These are phyloP conservation scores for Acanthiza pusilla DNA, from an alignment of 2,797 vertebrate genomes.

Conservation along the genomic window DNA sequence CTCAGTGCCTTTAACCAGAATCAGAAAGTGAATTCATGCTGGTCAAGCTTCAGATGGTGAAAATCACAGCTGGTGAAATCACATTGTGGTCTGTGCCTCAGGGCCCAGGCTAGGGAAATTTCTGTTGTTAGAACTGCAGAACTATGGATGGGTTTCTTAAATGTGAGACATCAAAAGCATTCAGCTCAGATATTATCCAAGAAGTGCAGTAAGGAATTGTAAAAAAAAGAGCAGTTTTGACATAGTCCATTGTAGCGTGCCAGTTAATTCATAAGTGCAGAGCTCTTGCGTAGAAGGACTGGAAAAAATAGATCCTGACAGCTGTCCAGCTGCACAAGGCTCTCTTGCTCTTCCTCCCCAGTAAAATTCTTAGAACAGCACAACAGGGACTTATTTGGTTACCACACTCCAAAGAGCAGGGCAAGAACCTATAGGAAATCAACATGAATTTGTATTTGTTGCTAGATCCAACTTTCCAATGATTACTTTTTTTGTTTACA, in stretches of 20 bases:
- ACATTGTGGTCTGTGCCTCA: neutral
- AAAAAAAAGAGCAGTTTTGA: neutral
- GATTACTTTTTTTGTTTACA: neutral
- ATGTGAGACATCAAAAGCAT: neutral
- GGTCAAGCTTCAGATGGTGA: neutral
- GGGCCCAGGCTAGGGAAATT: neutral
- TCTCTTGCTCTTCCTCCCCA: neutral
- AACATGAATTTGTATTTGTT: neutral
- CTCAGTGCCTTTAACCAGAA: neutral
- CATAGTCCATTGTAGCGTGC: fast-evolving
- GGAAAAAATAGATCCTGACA: neutral
- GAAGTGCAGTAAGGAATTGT: neutral
- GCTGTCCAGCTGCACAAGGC: neutral
- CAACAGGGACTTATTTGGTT: neutral
- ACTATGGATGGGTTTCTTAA: neutral
- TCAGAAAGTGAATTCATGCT: neutral
- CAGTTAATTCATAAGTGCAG: neutral
- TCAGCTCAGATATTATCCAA: neutral
- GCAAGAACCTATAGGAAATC: neutral
- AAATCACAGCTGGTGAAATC: neutral
- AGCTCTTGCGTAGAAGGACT: fast-evolving
- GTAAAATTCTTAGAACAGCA: neutral
- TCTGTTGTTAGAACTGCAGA: neutral
- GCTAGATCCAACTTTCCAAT: neutral
- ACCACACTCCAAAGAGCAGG: neutral